A percentile compares a stretch with the other conserved stretches of the same genome.
Conservation (phyloP, 2,888 invertebrate species). For the Eurois occulta region DNA sequence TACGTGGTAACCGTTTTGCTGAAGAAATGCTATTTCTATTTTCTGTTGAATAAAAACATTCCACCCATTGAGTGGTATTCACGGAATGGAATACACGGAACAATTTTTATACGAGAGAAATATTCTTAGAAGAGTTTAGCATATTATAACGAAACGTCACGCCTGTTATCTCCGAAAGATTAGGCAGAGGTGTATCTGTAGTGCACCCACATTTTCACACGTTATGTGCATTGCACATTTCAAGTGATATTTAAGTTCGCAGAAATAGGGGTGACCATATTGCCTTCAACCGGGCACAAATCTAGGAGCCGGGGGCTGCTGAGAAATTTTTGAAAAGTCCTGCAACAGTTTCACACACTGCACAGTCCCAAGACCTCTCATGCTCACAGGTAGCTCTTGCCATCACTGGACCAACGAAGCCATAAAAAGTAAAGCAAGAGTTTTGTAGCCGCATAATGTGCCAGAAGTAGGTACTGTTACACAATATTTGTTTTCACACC, state of each 20-base stretch:
- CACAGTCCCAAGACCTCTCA: no score
- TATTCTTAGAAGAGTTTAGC: not conserved
- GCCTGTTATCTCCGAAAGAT: not conserved
- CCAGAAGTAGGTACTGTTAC: slow-evolving; percentile 5
- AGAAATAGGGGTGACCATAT: not conserved
- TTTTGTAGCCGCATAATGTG: not conserved
- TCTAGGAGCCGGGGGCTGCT: not conserved
- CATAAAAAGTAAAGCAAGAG: not conserved
- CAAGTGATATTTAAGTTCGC: not conserved
- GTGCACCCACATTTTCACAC: not conserved
- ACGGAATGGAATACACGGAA: not conserved
- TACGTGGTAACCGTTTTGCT: no score
- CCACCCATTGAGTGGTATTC: not conserved
- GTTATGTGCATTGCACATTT: not conserved
- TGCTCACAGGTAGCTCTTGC: no score
- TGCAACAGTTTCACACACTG: not conserved
- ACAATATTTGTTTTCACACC: slow-evolving; percentile 33
- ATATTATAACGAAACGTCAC: no score
- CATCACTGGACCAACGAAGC: not conserved
- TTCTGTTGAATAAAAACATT: not conserved
- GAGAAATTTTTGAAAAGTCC: not conserved
- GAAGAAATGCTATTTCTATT: no score
- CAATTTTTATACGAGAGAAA: not conserved
- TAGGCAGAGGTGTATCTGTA: not conserved
- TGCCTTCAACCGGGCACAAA: not conserved